Evolutionary conservation across 2,888 invertebrate species (phyloP).

Genomic region (Cancer borealis): DNA sequence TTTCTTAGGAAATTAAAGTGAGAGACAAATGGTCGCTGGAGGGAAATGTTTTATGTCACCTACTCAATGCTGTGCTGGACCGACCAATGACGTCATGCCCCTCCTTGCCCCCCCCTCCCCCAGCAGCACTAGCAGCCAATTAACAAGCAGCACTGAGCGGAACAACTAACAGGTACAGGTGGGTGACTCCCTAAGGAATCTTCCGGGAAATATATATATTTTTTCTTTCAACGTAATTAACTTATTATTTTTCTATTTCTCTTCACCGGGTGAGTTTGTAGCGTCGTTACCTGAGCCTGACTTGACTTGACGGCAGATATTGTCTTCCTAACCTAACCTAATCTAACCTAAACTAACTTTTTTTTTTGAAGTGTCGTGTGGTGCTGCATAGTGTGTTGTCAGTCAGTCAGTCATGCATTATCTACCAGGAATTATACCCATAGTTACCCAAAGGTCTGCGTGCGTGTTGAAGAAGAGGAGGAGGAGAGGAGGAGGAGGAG

Average conservation of each 20-base stretch:
- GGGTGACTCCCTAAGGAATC: not conserved
- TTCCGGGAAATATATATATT: not conserved
- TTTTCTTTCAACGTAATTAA: not conserved
- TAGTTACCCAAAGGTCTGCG: too few relatives aligned
- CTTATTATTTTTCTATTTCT: not conserved
- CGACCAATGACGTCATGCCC: not conserved
- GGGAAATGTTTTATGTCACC: slow-evolving; percentile 7
- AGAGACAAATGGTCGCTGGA: slow-evolving; percentile 29
- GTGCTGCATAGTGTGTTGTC: too few relatives aligned
- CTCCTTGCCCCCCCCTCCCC: too few relatives aligned
- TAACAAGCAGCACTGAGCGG: not conserved
- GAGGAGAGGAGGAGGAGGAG: too few relatives aligned
- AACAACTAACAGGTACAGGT: not conserved
- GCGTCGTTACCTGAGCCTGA: too few relatives aligned
- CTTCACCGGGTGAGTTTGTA: not conserved
- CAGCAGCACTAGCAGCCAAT: not conserved
- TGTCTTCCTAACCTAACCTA: too few relatives aligned
- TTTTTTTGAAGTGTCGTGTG: too few relatives aligned
- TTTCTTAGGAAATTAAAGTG: not conserved
- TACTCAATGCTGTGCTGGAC: not conserved
- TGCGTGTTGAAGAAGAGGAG: too few relatives aligned
- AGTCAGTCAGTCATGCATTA: too few relatives aligned
- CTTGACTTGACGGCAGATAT: too few relatives aligned
- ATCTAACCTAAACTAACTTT: too few relatives aligned
- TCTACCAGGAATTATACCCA: too few relatives aligned